Evolutionary conservation across 92 coral and sea anemone species (phyloP).

Genomic region (Virgularia gustaviana): DNA sequence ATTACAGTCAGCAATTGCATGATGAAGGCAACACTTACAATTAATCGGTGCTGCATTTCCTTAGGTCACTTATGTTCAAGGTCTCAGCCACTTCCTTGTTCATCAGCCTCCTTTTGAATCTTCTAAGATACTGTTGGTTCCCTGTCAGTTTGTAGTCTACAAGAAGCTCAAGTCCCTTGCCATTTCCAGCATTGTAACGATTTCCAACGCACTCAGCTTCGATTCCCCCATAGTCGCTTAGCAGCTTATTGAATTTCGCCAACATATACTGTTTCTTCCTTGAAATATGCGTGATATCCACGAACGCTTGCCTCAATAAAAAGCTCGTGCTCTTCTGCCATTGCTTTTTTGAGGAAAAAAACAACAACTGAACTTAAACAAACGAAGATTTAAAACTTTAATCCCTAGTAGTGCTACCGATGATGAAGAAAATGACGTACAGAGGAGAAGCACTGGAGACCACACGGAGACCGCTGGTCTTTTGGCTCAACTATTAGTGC

Average conservation of each 20-base stretch:
- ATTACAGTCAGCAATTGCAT: too few relatives aligned
- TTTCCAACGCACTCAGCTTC: conserved; percentile 63
- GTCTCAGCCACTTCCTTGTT: conserved; percentile 43
- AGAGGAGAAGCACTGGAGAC: too few relatives aligned
- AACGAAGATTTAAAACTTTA: too few relatives aligned
- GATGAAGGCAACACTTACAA: too few relatives aligned
- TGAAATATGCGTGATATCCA: conserved; percentile 39
- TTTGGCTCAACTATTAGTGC: too few relatives aligned
- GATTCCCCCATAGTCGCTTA: conserved; percentile 48
- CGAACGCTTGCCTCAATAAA: conserved; percentile 28
- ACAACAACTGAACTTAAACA: too few relatives aligned
- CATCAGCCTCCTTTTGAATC: conserved; percentile 42
- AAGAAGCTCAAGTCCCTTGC: conserved; percentile 60
- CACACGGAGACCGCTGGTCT: too few relatives aligned
- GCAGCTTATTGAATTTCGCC: conserved; percentile 41
- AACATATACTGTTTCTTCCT: conserved; percentile 11
- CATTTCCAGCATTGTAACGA: conserved; percentile 57
- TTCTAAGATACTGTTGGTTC: conserved; percentile 40
- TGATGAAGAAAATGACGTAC: too few relatives aligned
- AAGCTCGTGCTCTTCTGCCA: conserved; percentile 36
- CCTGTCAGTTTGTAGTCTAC: conserved; percentile 61
- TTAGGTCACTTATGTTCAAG: conserved; percentile 56
- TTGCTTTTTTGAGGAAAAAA: too few relatives aligned
- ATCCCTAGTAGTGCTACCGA: too few relatives aligned
- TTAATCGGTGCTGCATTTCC: too few relatives aligned